A percentile compares a stretch with the other conserved stretches of the same genome.
Conservation (phyloP, 2,113 vertebrate species). For the Equus przewalskii region DNA sequence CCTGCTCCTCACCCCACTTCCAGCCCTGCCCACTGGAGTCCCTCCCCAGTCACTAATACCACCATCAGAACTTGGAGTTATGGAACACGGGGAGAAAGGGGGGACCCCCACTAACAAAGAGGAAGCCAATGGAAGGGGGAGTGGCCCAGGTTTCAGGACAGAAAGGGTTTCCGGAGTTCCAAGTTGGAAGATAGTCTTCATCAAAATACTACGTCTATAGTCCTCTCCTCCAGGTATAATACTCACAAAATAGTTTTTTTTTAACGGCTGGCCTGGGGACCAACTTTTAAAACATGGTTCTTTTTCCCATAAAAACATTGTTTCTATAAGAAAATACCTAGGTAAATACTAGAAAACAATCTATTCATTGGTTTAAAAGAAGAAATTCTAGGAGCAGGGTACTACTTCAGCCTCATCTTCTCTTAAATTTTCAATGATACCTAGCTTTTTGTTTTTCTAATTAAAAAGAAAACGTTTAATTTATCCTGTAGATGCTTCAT, state of each 20-base stretch:
- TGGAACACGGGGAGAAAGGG: background rate
- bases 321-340: background rate
- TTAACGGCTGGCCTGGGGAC: background rate
- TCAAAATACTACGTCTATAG: background rate
- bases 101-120: background rate
- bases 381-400: background rate
- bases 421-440: constrained; percentile 26
- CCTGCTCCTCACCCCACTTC: background rate
- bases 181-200: background rate
- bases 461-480: background rate
- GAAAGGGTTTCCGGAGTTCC: background rate
- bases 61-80: background rate
- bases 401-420: background rate
- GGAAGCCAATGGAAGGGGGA: background rate
- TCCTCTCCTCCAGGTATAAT: background rate
- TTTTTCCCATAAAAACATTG: background rate
- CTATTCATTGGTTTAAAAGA: background rate
- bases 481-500: background rate
- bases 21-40: background rate
- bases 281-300: background rate
- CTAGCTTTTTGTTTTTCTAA: background rate
- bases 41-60: background rate
- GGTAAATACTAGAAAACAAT: constrained; percentile 18
- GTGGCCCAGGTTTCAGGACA: background rate
- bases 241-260: background rate